Evolutionary conservation across 2,888 invertebrate species (phyloP), one percentile per base, ranked within the genome.

Genomic region (Amblyteles armatorius): DNA sequence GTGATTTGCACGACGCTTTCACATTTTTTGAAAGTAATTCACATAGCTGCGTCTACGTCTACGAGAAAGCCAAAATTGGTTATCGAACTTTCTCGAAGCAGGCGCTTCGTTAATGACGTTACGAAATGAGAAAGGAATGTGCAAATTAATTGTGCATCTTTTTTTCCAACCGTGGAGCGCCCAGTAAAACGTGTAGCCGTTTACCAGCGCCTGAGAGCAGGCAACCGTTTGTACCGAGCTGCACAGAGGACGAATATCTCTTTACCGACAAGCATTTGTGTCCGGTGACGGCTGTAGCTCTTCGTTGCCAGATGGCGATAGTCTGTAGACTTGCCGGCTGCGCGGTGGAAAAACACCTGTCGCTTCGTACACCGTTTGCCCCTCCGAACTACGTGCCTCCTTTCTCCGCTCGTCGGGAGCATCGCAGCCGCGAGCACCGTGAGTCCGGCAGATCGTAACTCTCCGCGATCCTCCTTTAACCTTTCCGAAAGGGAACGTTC

Each of bases 261-360:
- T 60, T 83, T 83, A 83, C 79, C 79, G 74, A 76, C 74, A 50
- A 33, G 76, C 40, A 57, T 69, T 72, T 16, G 16, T 40, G 44
- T 57, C 50, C 60, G 60, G 11, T 52, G 11, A 33, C 6, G 65
- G 26, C 72, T 86, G 77, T 48, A 26, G 26, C 22, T 26, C 74
- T 80, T 68, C 36, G 77, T 84, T 82, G 85, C 76, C 81, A 91
- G 91, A 90, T 90, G 88, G 90, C 91, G 87, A 74, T 88, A 88
- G 88, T 57, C 19, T 50, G 65, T 65, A 36, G 77, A 57, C 85
- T 82, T 72, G 48, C 55, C 16, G 44, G n/a, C 40, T 48, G 63
- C 22, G 33, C 50, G 81, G 83, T 50, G 44, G 52, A 57, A 85
- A 73, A 73, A 68, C 89, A 88, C 88, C 87, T 88, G 89, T 88